Conservation (phyloP, 92 coral and sea anemone genomes). For the Metridium senile region DNA sequence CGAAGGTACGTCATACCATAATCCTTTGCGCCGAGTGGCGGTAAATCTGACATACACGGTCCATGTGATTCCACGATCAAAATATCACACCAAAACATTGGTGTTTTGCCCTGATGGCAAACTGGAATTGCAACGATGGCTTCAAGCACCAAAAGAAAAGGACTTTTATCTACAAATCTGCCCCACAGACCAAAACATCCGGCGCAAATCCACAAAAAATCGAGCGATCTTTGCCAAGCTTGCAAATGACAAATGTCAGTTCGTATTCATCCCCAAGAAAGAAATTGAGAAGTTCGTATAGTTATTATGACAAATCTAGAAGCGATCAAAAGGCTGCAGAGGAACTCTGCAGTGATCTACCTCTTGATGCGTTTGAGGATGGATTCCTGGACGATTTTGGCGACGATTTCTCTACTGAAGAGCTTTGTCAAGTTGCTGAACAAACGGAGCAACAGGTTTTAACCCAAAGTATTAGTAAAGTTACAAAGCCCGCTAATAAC, state of each 20-base stretch:
- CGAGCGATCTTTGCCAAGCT: conserved; percentile 12
- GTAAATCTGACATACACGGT: conserved; percentile 15
- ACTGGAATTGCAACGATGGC: conserved; percentile 40
- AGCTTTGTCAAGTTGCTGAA: conserved; percentile 67
- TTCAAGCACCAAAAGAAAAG: conserved; percentile 61
- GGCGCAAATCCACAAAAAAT: conserved; percentile 9
- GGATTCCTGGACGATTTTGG: conserved; percentile 68
- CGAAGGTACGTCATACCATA: conserved; percentile 4
- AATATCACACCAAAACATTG: not conserved
- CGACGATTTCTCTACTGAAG: conserved; percentile 74
- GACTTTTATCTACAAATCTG: conserved; percentile 69
- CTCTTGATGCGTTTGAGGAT: conserved; percentile 78
- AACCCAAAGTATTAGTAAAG: not conserved
- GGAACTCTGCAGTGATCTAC: conserved; percentile 67
- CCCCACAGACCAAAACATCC: conserved; percentile 19
- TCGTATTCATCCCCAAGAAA: conserved; percentile 48
- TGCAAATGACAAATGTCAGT: not conserved
- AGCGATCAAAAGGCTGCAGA: conserved; percentile 58
- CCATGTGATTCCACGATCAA: not conserved
- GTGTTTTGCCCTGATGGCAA: conserved; percentile 37
- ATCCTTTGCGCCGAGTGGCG: conserved; percentile 27
- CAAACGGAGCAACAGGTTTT: conserved; percentile 20
- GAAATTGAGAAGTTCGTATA: conserved; percentile 57
- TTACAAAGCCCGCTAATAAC: not conserved
- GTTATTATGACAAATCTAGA: conserved; percentile 22